These are phyloP conservation scores for Premnoplex brunnescens DNA, from an alignment of 2,797 vertebrate species.

Conservation along the genomic window DNA sequence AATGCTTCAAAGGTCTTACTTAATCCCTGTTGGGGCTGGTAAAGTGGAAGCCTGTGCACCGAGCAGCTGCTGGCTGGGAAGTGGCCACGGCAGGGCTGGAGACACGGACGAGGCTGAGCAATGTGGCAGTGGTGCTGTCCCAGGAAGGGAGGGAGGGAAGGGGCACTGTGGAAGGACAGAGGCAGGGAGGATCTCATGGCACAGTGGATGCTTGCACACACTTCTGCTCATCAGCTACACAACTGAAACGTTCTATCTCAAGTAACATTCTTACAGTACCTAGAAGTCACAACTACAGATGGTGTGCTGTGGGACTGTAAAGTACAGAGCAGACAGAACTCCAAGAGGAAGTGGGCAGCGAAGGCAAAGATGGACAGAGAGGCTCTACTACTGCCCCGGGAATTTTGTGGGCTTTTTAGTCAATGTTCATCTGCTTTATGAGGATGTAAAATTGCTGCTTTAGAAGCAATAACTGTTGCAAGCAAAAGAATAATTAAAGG, in stretches of 20 bases:
- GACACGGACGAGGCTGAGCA: rapidly evolving
- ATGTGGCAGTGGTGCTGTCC: neutral
- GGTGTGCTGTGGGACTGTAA: neutral
- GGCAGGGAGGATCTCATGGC: rapidly evolving
- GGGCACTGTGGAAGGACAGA: neutral
- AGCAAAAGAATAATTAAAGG: neutral
- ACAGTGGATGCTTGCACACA: rapidly evolving
- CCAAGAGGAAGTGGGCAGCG: rapidly evolving
- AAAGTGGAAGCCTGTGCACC: neutral
- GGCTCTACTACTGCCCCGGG: neutral
- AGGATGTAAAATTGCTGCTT: neutral
- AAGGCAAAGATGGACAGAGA: neutral
- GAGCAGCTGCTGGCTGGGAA: neutral
- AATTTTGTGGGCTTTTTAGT: neutral
- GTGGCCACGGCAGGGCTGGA: neutral
- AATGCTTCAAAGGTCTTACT: neutral
- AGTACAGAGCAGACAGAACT: neutral
- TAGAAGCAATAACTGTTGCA: neutral
- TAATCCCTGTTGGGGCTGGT: neutral
- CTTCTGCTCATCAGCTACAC: neutral
- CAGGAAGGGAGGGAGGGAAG: neutral
- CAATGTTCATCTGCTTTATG: neutral
- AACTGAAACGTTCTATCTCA: neutral
- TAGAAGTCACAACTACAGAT: neutral
- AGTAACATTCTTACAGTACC: rapidly evolving